These are phyloP conservation scores for Cheirogaleus major DNA, from an alignment of 2,797 vertebrate species.

Conservation along the genomic window DNA sequence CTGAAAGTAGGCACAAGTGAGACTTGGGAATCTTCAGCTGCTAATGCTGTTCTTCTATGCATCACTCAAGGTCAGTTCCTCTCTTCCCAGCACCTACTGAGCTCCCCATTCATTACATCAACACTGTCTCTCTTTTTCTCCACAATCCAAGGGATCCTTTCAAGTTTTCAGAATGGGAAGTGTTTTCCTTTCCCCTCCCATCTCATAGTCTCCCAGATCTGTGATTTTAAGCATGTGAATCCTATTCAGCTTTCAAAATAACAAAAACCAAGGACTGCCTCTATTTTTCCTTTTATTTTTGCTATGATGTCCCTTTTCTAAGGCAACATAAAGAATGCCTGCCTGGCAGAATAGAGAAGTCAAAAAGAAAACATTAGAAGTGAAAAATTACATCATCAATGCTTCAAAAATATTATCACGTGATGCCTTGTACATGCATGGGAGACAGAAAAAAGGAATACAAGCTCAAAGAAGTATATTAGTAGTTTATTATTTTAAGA, in stretches of 20 bases:
- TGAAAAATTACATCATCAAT: background rate
- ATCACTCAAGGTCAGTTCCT: background rate
- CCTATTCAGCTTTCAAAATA: background rate
- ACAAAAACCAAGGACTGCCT: background rate
- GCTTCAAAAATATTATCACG: slow-evolving; percentile 8
- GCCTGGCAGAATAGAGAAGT: background rate
- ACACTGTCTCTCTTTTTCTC: background rate
- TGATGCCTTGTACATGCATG: background rate
- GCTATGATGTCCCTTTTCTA: background rate
- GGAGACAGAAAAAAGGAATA: background rate
- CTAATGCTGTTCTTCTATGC: too few species aligned
- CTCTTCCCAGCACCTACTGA: background rate
- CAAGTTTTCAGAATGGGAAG: background rate
- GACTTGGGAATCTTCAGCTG: background rate
- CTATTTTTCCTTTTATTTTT: background rate
- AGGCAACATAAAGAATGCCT: background rate
- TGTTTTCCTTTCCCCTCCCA: background rate
- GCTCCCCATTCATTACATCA: background rate
- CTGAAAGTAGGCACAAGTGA: background rate
- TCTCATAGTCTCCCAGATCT: background rate
- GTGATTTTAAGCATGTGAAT: background rate
- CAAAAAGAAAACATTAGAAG: background rate
- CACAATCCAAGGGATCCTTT: background rate
- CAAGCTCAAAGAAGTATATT: background rate
- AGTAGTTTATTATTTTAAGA: background rate